Conservation (phyloP, 2,888 invertebrate species). For the Minunthozetes semirufus region DNA sequence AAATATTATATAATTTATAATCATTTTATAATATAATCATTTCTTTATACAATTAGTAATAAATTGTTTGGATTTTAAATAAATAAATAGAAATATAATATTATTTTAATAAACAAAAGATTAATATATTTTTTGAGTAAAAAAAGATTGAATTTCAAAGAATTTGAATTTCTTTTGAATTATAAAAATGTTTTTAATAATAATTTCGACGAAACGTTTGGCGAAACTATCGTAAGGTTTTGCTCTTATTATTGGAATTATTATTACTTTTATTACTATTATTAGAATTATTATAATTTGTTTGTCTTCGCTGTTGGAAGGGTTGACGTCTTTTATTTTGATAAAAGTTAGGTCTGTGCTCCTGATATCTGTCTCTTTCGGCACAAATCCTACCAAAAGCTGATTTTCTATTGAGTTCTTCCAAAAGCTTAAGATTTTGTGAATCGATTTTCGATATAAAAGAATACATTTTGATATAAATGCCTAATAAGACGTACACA, state of each 20-base stretch:
- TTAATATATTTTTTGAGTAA: too few relatives aligned
- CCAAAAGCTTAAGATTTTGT: not conserved
- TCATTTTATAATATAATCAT: too few relatives aligned
- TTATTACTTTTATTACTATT: not conserved
- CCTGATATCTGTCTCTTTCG: slow-evolving; percentile 2
- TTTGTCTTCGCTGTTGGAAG: not conserved
- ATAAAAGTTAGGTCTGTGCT: not conserved
- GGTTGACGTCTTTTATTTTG: not conserved
- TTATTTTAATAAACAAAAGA: too few relatives aligned
- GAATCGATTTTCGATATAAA: slow-evolving; percentile 1
- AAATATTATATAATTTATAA: too few relatives aligned
- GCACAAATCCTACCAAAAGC: slow-evolving; percentile 10
- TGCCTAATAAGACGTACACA: slow-evolving; percentile 66
- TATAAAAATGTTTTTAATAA: not conserved
- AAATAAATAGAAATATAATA: too few relatives aligned
- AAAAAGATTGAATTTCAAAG: too few relatives aligned
- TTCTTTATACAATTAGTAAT: too few relatives aligned
- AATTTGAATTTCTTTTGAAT: not conserved
- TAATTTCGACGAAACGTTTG: too few relatives aligned
- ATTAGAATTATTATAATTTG: not conserved
- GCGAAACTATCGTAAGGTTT: not conserved
- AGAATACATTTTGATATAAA: slow-evolving; percentile 19
- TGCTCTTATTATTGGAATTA: not conserved
- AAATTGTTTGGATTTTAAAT: too few relatives aligned
- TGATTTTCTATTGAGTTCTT: slow-evolving; percentile 14